phyloP scores from a whole-genome alignment of 2,797 vertebrate species.

The Eupleurogrammus muticus region DNA sequence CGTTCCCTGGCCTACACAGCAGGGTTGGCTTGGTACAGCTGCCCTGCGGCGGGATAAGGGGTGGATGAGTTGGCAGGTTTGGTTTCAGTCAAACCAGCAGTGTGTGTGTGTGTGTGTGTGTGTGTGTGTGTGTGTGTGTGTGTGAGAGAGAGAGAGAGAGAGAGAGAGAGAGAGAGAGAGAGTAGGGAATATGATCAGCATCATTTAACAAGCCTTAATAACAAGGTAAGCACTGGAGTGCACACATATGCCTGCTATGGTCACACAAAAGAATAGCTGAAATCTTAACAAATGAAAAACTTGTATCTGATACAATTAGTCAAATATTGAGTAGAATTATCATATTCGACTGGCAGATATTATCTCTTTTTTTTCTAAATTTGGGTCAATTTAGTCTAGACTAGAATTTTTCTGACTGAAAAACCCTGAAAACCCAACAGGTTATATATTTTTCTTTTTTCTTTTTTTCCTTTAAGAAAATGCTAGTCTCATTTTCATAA shows the following conservation, averaged over 20 bases:
- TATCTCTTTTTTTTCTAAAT: too few relatives aligned
- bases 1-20: slow-evolving; percentile 60
- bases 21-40: slow-evolving; percentile 56
- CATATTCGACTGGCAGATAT: too few relatives aligned
- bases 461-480: too few relatives aligned
- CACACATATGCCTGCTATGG: not conserved
- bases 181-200: slow-evolving; percentile 37
- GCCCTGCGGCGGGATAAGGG: slow-evolving; percentile 66
- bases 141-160: slow-evolving; percentile 16
- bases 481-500: too few relatives aligned
- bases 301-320: too few relatives aligned
- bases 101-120: slow-evolving; percentile 15
- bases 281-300: too few relatives aligned
- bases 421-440: too few relatives aligned
- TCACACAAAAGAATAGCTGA: too few relatives aligned
- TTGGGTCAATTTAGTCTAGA: too few relatives aligned
- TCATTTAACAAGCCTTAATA: slow-evolving; percentile 46
- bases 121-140: not conserved
- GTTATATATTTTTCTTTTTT: too few relatives aligned
- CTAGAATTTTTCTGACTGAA: too few relatives aligned
- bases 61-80: slow-evolving; percentile 68
- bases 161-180: slow-evolving; percentile 22
- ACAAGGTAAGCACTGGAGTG: slow-evolving; percentile 27
- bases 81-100: slow-evolving; percentile 59
- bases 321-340: too few relatives aligned